Base-by-base conservation (phyloP, 1,140 invertebrate genomes). In the Drosophila nebulosa region DNA sequence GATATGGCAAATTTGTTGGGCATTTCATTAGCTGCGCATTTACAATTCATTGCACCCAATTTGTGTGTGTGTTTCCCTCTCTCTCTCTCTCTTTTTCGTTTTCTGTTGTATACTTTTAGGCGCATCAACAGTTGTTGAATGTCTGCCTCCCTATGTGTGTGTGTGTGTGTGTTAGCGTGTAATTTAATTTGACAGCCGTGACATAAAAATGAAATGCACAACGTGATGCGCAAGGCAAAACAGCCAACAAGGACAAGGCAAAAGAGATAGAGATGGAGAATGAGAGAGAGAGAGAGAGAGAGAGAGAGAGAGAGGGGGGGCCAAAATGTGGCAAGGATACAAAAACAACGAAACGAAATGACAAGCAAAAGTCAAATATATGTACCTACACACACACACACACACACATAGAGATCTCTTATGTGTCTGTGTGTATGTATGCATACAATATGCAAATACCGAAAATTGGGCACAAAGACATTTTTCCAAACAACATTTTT, bases 181-280 rank as follows among this genome's bases (percentile, higher is more conserved):
- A 85, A 86, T 86, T 85, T 85, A 85, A 85, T 85, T 85, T 73
- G 80, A 86, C 69, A 77, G 74, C 62, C 80, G 73, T 86, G 81
- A 67, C 66, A 80, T 81, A 81, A 88, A 86, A 86, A 75, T 77
- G 61, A 86, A 85, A 81, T 86, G 81, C 81, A 78, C 78, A 88
- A 85, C 78, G 81, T 85, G 81, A 78, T 81, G 62, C 55, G 83
- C 64, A 81, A 77, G 64, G 61, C 71, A 74, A 67, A 74, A 63
- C 27, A 36, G 36, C 10, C 50, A 39, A 52, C 52, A 58, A 39
- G 18, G 64, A 51, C 30, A 30, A 30, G 27, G 30, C 35, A 7
- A 21, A n/a, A 36, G 16, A 18, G 16, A 10, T 12, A 21, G 30
- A 21, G 30, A 35, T 14, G 24, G 63, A 5, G 30, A 26, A 32